Evolutionary conservation across 2,888 invertebrate species (phyloP).

Genomic region (Campoletis raptor): DNA sequence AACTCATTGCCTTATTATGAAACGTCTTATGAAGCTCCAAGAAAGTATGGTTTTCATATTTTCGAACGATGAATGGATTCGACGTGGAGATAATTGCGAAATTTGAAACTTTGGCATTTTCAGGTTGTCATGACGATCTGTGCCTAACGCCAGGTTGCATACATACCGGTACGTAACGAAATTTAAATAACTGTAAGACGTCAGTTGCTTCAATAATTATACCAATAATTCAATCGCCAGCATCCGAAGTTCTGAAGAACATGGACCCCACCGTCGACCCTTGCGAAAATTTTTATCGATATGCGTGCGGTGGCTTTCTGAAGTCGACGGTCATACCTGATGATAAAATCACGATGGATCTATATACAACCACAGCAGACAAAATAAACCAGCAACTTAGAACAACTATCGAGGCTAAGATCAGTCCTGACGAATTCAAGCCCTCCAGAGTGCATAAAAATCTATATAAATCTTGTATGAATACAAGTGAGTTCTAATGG

Average conservation of each 20-base stretch:
- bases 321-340: conserved; percentile 90
- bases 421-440: conserved; percentile 86
- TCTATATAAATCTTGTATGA: conserved; percentile 95
- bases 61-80: too few species aligned
- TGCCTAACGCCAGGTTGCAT: background rate
- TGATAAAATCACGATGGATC: conserved; percentile 90
- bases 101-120: too few species aligned
- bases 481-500: conserved; percentile 89
- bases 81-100: too few species aligned
- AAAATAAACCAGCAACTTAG: conserved; percentile 89
- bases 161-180: background rate
- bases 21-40: too few species aligned
- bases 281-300: conserved; percentile 89
- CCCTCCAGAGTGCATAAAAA: conserved; percentile 92
- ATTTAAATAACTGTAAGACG: background rate
- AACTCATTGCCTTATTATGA: too few species aligned
- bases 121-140: background rate
- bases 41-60: too few species aligned
- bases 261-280: conserved; percentile 90
- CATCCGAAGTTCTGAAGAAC: conserved; percentile 88
- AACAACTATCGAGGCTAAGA: conserved; percentile 88
- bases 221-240: conserved; percentile 78
- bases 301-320: conserved; percentile 87
- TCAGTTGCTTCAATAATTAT: background rate
- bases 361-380: conserved; percentile 90